Percentiles rank a stretch among this genome's conserved stretches.
These are phyloP conservation scores for Campoletis sonorensis DNA, from an alignment of 1,140 invertebrate species.

Conservation along the genomic window DNA sequence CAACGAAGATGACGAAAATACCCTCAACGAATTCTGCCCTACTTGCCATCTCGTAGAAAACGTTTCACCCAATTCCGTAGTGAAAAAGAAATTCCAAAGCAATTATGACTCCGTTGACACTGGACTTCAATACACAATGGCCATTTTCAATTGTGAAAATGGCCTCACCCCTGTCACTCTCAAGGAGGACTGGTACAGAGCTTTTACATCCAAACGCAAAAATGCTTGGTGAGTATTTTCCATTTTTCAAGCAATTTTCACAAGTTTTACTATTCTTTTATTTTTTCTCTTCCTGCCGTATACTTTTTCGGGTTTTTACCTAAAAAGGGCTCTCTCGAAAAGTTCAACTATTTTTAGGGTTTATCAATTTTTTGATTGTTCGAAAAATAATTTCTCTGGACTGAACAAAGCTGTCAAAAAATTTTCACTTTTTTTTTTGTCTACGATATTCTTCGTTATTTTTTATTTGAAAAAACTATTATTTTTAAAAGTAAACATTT, in stretches of 20 bases:
- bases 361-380: too few relatives aligned
- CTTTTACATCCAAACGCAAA: conserved; percentile 47
- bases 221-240: conserved; percentile 49
- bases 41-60: conserved; percentile 60
- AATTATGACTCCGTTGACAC: conserved; percentile 59
- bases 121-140: conserved; percentile 60
- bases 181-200: conserved; percentile 46
- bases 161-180: conserved; percentile 47
- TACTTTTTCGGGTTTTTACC: too few relatives aligned
- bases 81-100: conserved; percentile 57
- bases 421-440: too few relatives aligned
- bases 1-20: conserved; percentile 60
- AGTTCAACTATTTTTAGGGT: too few relatives aligned
- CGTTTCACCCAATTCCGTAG: conserved; percentile 60
- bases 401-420: too few relatives aligned
- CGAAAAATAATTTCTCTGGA: too few relatives aligned
- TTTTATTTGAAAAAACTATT: too few relatives aligned
- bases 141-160: conserved; percentile 68
- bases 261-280: background rate
- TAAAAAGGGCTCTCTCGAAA: too few relatives aligned
- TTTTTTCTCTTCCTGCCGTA: too few relatives aligned
- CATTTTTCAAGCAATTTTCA: background rate
- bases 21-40: conserved; percentile 63
- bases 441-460: too few relatives aligned
- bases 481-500: too few relatives aligned